A percentile compares a stretch with the other conserved stretches of the same genome.
Evolutionary conservation across 53 echinoderm and acorn worm genomes (phyloP).

Genomic region (Patiria pectinifera): DNA sequence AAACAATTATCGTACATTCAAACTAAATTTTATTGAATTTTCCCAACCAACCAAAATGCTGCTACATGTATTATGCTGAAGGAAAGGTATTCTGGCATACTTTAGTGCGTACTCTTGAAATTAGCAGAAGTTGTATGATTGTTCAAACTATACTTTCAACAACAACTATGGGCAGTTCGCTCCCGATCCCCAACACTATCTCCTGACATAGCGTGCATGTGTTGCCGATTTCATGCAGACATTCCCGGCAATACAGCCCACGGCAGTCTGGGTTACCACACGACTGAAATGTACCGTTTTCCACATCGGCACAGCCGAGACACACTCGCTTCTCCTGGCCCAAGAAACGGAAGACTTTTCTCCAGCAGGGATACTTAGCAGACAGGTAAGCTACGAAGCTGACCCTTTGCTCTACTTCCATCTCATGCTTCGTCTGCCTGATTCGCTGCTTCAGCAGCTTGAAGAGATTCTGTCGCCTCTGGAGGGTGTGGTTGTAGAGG

Average conservation of each 20-base stretch:
- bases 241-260: constrained; percentile 68
- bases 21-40: no score
- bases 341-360: constrained; percentile 65
- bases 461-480: constrained; percentile 76
- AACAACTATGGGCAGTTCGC: constrained; percentile 39
- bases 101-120: no score
- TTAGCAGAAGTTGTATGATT: no score
- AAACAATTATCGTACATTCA: no score
- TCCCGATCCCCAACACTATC: constrained; percentile 32
- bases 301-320: constrained; percentile 77
- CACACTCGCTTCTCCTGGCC: constrained; percentile 72
- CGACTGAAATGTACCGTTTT: constrained; percentile 65
- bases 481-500: constrained; percentile 87
- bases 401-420: constrained; percentile 64
- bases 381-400: constrained; percentile 81
- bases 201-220: constrained; percentile 67
- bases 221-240: constrained; percentile 60
- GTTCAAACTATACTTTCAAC: constrained; percentile 47
- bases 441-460: constrained; percentile 73
- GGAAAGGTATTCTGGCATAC: no score
- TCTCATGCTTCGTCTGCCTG: constrained; percentile 75
- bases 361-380: constrained; percentile 69
- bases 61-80: no score
- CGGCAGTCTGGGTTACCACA: constrained; percentile 68
- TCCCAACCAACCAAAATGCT: no score